These are phyloP conservation scores for Myotis davidii DNA, from an alignment of 2,113 vertebrate species.

Conservation along the genomic window DNA sequence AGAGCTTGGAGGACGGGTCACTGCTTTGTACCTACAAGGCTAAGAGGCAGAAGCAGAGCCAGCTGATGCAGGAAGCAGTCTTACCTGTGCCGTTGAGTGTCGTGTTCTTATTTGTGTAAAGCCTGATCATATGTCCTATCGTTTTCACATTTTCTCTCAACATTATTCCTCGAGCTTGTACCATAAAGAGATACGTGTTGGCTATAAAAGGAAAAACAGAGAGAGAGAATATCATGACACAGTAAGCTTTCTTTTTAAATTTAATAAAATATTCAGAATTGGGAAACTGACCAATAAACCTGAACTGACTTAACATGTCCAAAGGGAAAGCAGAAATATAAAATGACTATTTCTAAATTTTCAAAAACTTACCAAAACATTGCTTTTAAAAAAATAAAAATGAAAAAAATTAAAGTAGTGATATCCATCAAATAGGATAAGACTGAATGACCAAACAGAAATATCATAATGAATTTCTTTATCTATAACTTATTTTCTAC, in stretches of 20 bases:
- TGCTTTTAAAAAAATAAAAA: background rate
- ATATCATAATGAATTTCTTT: background rate
- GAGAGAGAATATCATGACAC: background rate
- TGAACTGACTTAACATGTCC: background rate
- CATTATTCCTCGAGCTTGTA: slow-evolving; percentile 98
- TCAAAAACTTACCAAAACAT: background rate
- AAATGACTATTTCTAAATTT: background rate
- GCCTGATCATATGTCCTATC: slow-evolving; percentile 95
- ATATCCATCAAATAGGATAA: background rate
- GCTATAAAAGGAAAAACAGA: slow-evolving; percentile 85
- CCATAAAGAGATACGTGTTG: slow-evolving; percentile 98
- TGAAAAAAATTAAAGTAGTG: background rate
- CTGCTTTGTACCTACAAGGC: background rate
- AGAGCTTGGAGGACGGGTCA: background rate
- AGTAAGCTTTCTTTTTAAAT: slow-evolving; percentile 3
- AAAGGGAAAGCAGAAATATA: slow-evolving; percentile 20
- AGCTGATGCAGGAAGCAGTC: slow-evolving; percentile 33
- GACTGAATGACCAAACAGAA: slow-evolving; percentile 2
- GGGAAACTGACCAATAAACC: background rate
- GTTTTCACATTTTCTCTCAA: slow-evolving; percentile 97
- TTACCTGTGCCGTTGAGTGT: slow-evolving; percentile 97
- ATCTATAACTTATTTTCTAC: slow-evolving; percentile 35
- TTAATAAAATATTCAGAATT: slow-evolving; percentile 62
- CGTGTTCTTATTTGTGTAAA: slow-evolving; percentile 96
- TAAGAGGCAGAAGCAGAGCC: background rate